A percentile compares a stretch with the other conserved stretches of the same genome.
Evolutionary conservation across 1,140 invertebrate genomes (phyloP).

Genomic region (Hyposmocoma kahamanoa): DNA sequence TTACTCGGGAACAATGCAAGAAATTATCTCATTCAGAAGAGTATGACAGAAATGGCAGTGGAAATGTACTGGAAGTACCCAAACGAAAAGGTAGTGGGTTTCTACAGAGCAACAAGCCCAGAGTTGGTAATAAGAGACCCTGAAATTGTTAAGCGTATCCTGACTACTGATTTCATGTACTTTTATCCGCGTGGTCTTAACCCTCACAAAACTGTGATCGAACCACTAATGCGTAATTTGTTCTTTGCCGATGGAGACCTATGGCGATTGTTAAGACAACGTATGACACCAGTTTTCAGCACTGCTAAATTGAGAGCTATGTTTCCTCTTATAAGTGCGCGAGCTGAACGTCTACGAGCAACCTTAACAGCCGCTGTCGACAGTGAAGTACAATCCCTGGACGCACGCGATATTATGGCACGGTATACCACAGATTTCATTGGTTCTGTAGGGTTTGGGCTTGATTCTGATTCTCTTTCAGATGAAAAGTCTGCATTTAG

Average conservation of each 20-base stretch:
- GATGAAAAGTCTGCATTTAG: background rate
- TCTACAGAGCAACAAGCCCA: background rate
- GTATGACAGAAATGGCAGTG: background rate
- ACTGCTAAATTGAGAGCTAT: background rate
- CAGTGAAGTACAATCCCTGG: background rate
- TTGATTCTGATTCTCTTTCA: background rate
- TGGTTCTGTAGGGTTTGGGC: background rate
- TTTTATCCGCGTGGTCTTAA: background rate
- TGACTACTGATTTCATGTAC: background rate
- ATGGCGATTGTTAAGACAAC: background rate
- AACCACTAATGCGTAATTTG: background rate
- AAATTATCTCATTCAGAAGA: background rate
- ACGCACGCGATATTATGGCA: conserved; percentile 1
- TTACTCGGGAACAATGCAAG: background rate
- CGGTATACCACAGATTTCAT: conserved; percentile 1
- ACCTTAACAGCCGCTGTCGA: background rate
- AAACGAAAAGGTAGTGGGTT: background rate
- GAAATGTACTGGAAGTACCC: background rate
- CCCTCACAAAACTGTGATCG: background rate
- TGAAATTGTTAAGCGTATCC: background rate
- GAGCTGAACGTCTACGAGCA: background rate
- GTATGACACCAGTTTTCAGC: background rate
- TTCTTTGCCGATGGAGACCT: conserved; percentile 1
- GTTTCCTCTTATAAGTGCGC: background rate
- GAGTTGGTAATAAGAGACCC: background rate